Base-by-base conservation (phyloP, 2,113 vertebrate species). In the Willisornis vidua region DNA sequence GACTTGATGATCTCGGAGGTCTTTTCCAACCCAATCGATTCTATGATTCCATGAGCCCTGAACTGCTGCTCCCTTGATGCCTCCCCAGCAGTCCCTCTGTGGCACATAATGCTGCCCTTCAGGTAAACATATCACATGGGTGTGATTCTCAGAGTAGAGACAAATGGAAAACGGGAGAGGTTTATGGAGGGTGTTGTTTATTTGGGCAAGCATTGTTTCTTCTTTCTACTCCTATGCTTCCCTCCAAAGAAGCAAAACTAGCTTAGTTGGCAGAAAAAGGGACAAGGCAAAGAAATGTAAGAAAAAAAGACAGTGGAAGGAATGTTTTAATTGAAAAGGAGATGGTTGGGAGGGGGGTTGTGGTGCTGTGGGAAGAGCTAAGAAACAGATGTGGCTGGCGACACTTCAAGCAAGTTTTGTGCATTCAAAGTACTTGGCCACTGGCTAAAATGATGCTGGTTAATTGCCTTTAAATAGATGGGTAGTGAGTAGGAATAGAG, bases 351-450 rank as follows among this genome's bases (percentile, higher is more conserved):
- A 39, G 33, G 26, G 6, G 9, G 58, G n/a, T 35, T 59, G 22
- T 59, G 58, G n/a, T 59, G 58, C 48, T 90, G 52, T 15, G 54
- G n/a, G 39, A 51, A 89, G 90, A 96, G 61, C 83, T 63, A 61
- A 94, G 91, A 94, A 96, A 77, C 94, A 96, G 93, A 96, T 96
- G 92, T 94, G 87, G 14, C 43, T 97, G 87, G 85, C 89, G 91
- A 94, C 57, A 68, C 93, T 95, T 96, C 93, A 95, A 63, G 91
- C 81, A 84, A 85, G 48, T 80, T 74, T 77, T 77, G 45, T 74
- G 67, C 31, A 33, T 87, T 93, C 7, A 4, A 63, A 96, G 71
- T 92, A 95, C 75, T 74, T 96, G 67, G 59, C 85, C 41, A 43
- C 28, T 77, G 67, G 72, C 82, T 90, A 74, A 94, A 95, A 71